Percentiles rank a stretch among this genome's conserved stretches.
These are phyloP conservation scores for Ochropleura leucogaster DNA, from an alignment of 2,888 invertebrate species.

Conservation along the genomic window DNA sequence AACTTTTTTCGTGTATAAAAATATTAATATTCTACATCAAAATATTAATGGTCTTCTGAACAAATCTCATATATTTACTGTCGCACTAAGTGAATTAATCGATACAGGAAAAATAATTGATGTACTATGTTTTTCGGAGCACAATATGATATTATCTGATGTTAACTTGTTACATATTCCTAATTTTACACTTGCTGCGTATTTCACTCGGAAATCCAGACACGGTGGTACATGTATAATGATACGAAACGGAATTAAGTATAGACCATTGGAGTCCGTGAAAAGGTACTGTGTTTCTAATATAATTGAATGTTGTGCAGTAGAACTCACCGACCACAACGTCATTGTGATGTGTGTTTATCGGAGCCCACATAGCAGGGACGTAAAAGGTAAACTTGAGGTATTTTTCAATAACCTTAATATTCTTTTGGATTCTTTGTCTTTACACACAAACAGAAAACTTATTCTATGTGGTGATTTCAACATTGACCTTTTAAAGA, in stretches of 20 bases:
- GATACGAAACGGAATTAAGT: too few relatives aligned
- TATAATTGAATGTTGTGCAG: neutral
- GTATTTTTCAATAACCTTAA: constrained; percentile 5
- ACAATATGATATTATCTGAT: constrained; percentile 9
- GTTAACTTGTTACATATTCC: constrained; percentile 10
- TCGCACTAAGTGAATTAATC: neutral
- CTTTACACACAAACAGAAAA: neutral
- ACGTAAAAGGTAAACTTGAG: neutral
- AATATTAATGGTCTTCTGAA: too few relatives aligned
- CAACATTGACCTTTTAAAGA: too few relatives aligned
- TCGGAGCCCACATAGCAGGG: neutral
- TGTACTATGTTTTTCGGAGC: constrained; percentile 12
- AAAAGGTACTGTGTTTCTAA: too few relatives aligned
- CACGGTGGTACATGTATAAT: constrained; percentile 1
- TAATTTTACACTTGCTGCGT: constrained; percentile 2
- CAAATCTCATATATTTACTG: neutral
- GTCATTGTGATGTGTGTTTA: neutral
- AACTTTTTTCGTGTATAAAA: too few relatives aligned
- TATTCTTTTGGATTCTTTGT: neutral
- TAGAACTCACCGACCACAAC: constrained; percentile 1
- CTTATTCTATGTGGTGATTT: neutral
- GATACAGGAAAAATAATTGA: constrained; percentile 5
- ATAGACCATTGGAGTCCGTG: too few relatives aligned
- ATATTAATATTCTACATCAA: too few relatives aligned
- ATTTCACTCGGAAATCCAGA: constrained; percentile 7